Base-by-base conservation (phyloP, 2,113 vertebrate genomes). In the Reinhardtius hippoglossoides region DNA sequence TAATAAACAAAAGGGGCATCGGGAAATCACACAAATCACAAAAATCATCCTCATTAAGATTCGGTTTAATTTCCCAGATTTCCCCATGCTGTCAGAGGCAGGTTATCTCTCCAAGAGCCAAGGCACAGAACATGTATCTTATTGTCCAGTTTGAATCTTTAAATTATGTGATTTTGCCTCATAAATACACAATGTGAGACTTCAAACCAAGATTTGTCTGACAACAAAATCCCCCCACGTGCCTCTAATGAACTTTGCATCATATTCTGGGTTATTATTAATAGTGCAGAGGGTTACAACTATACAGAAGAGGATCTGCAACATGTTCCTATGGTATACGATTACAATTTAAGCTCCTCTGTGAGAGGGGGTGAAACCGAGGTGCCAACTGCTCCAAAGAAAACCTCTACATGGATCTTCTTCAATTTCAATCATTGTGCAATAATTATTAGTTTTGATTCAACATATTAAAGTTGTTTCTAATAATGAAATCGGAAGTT, bases 321-420 rank as follows among this genome's bases (percentile, higher is more conserved):
- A 82, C 83, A 82, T 84, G 82, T 81, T 80, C 72, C 76, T 46
- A 71, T 27, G 66, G 66, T 68, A 56, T 55, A 52, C 80, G 86
- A 78, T 88, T 91, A 84, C 48, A 71, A 65, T 69, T 20, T 83
- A 73, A 88, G 78, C 84, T 87, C 71, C 76, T 92, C 86, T 87
- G 85, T 69, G 76, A 85, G 78, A 67, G 76, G 60, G 64, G 67
- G 73, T 37, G 56, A 71, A 72, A 83, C 81, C 76, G 74, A 80
- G 79, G 66, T 69, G 80, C 26, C 78, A 77, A 87, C 67, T 78
- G 67, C 67, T 68, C 62, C 67, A 58, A 58, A 74, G 59, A 13
- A 24, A 20, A 75, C 40, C 40, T 42, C 12, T 13, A 42, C 40
- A 10, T 42, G 40, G 40, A 42, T 42, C 40, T 3, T 10, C 9